Base-by-base conservation (phyloP, 2,888 invertebrate genomes). In the Caenorhabditis sulstoni region DNA sequence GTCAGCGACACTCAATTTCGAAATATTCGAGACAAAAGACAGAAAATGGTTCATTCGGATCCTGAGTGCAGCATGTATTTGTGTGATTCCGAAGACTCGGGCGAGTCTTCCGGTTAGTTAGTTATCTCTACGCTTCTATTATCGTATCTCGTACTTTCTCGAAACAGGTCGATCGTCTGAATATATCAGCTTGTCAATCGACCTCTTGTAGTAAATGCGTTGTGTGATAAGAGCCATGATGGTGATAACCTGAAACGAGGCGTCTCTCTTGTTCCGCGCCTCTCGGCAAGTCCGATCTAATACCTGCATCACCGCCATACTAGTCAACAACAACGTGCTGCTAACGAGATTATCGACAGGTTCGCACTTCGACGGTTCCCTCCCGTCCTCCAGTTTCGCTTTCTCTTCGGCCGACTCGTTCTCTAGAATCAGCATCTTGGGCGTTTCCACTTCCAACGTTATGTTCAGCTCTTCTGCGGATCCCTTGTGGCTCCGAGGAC, bases 141-240 rank as follows among this genome's bases (percentile, higher is more conserved):
- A 2, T 1, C 12, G 22, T 50, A 20, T 11, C 23, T 23, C 47
- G 57, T 23, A 35, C 29, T 50, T 62, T 23, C 70, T 37, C 35
- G 50, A 7, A 11, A 52, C 53, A 20, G 74, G 61, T 44, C 61
- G 59, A 41, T 75, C 75, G 45, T 75, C 67, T 11, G 47, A 35
- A 35, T 45, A 67, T 8, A 57, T n/a, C 22, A 67, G 29, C 20
- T 75, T 75, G n/a, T 61, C 45, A 18, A 75, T 67, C 22, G 67
- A 53, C 18, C 62, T 67, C 29, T 75, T 75, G 67, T 77, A 71
- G 29, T 77, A 77, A n/a, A 71, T 49, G 18, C 70, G 53, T 71
- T 77, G 77, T 20, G 61, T 66, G 47, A 77, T 66, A 0, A 77
- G 70, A 1, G 70, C 77, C 53, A 77, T n/a, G 1, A 77, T 35